These are phyloP conservation scores for Notiomystis cincta DNA, from an alignment of 2,113 vertebrate genomes.

Conservation along the genomic window DNA sequence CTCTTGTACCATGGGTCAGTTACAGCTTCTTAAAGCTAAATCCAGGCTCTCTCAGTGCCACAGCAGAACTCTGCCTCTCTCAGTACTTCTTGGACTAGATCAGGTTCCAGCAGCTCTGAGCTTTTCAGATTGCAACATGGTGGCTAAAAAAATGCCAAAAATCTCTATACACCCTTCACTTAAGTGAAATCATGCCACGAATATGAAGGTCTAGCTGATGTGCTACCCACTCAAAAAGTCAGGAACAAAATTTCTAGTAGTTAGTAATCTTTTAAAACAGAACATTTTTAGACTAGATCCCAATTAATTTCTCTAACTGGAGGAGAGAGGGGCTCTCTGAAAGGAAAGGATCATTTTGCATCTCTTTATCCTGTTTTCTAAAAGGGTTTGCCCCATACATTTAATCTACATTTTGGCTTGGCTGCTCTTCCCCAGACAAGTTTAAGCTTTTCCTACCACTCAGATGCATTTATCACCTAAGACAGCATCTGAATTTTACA, in stretches of 20 bases:
- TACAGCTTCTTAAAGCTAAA: background rate
- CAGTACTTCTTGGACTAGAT: background rate
- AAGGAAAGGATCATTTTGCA: background rate
- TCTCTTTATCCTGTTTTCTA: background rate
- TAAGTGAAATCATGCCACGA: background rate
- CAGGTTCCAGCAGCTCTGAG: background rate
- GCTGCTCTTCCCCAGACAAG: background rate
- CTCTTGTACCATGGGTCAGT: background rate
- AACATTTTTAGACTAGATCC: background rate
- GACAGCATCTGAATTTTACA: background rate
- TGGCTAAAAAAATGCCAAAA: background rate
- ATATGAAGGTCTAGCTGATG: background rate
- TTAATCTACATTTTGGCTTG: background rate
- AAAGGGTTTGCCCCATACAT: background rate
- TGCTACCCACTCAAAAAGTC: background rate
- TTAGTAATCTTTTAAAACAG: conserved; percentile 19
- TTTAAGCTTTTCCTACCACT: background rate
- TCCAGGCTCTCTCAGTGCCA: background rate
- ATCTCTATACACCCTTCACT: background rate
- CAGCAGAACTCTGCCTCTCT: background rate
- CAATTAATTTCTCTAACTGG: conserved; percentile 21
- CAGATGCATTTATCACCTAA: background rate
- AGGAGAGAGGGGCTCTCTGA: background rate
- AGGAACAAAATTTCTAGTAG: background rate
- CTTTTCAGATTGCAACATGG: background rate